A percentile compares a stretch with the other conserved stretches of the same genome.
Conservation (phyloP, 2,113 vertebrate species). For the Taurulus bubalis region DNA sequence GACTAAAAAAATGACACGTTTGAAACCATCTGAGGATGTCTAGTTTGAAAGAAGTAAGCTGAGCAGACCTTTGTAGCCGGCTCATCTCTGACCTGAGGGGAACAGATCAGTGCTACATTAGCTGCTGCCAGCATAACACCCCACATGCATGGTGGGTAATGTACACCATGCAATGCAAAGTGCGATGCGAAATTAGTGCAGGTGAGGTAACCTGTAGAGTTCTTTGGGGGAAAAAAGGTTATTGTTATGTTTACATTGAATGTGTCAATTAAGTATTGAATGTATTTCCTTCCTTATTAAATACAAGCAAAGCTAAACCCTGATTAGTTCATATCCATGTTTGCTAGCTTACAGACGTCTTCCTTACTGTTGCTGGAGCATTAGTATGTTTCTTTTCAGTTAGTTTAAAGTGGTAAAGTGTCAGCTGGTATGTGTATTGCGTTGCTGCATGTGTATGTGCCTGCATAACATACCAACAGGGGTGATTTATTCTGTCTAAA, state of each 20-base stretch:
- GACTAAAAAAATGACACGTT: too few species aligned
- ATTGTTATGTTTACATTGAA: background rate
- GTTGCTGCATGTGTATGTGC: background rate
- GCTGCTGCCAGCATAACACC: background rate
- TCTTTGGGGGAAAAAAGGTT: too few species aligned
- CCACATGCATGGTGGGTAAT: background rate
- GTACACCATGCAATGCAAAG: too few species aligned
- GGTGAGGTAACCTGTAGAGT: background rate
- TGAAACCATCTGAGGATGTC: too few species aligned
- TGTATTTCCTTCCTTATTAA: background rate
- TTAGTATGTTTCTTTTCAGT: background rate
- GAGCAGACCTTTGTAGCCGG: background rate
- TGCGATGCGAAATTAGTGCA: background rate
- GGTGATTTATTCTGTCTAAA: background rate
- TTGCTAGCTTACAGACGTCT: background rate
- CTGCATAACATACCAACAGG: background rate
- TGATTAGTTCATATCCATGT: background rate
- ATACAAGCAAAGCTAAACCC: background rate
- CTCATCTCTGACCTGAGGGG: background rate
- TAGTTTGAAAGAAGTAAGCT: background rate
- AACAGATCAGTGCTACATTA: background rate
- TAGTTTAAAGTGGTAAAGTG: background rate
- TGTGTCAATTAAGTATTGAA: background rate
- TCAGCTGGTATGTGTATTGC: background rate
- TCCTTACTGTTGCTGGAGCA: background rate